A percentile compares a stretch with the other conserved stretches of the same genome.
Conservation (phyloP, 2,113 vertebrate genomes). For the Notothenia coriiceps region DNA sequence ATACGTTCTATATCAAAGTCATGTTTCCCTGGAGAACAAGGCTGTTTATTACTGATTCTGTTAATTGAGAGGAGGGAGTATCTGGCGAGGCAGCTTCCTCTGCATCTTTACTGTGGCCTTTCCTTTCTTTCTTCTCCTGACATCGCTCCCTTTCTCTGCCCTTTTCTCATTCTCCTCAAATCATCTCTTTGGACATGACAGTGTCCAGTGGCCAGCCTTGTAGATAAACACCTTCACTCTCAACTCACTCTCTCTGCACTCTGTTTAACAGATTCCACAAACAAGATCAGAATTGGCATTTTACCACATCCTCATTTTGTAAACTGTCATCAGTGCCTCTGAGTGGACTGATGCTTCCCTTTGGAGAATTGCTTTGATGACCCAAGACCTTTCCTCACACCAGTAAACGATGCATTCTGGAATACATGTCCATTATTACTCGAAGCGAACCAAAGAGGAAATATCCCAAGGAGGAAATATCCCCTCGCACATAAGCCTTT, state of each 20-base stretch:
- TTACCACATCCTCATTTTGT: constrained; percentile 54
- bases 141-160: constrained; percentile 32
- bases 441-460: constrained; percentile 40
- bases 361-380: constrained; percentile 58
- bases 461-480: constrained; percentile 61
- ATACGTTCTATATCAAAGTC: constrained; percentile 66
- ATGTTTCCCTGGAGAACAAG: constrained; percentile 57
- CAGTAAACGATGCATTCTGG: constrained; percentile 49
- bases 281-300: constrained; percentile 56
- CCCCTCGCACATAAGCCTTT: neutral
- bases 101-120: constrained; percentile 28
- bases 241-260: constrained; percentile 20
- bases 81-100: constrained; percentile 51
- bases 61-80: constrained; percentile 69
- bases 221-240: constrained; percentile 7
- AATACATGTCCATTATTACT: constrained; percentile 64
- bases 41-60: constrained; percentile 76
- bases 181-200: constrained; percentile 52
- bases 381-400: constrained; percentile 46
- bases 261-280: constrained; percentile 58
- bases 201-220: constrained; percentile 42
- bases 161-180: constrained; percentile 45
- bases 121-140: constrained; percentile 53
- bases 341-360: constrained; percentile 32
- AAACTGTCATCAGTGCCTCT: constrained; percentile 49